A percentile compares a stretch with the other conserved stretches of the same genome.
Conservation (phyloP, 1,140 invertebrate genomes). For the Brachystomella parvula region DNA sequence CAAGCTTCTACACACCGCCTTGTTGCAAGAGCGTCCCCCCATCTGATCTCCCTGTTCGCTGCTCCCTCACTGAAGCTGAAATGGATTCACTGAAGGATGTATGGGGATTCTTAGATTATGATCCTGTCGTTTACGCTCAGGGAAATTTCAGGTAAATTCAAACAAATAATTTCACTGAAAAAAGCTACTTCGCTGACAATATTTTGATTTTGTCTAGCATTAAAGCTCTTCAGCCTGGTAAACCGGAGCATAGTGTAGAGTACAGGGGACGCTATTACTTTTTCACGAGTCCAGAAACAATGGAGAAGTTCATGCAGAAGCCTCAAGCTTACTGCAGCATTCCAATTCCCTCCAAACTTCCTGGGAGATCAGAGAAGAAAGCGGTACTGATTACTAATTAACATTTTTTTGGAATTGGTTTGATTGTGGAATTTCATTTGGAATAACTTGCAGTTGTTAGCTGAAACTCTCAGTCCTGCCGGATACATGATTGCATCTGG, state of each 20-base stretch:
- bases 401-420: background rate
- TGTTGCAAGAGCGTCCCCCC: slow-evolving; percentile 13
- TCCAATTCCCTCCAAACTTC: slow-evolving; percentile 18
- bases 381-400: slow-evolving; percentile 6
- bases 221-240: slow-evolving; percentile 23
- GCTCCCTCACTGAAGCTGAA: slow-evolving; percentile 8
- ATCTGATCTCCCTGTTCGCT: background rate
- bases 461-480: slow-evolving; percentile 21
- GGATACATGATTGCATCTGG: slow-evolving; percentile 23
- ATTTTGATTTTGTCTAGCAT: slow-evolving; percentile 14
- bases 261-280: slow-evolving; percentile 18
- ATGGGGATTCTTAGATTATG: slow-evolving; percentile 28
- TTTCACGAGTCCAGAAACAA: slow-evolving; percentile 18
- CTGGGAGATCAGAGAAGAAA: slow-evolving; percentile 5
- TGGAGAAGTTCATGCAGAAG: slow-evolving; percentile 20
- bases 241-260: slow-evolving; percentile 22
- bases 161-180: background rate
- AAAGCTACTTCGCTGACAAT: background rate
- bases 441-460: slow-evolving; percentile 8
- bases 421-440: background rate
- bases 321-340: slow-evolving; percentile 12
- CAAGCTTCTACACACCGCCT: slow-evolving; percentile 19
- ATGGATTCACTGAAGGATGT: slow-evolving; percentile 6
- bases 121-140: slow-evolving; percentile 25
- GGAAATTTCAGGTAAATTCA: slow-evolving; percentile 18